Evolutionary conservation across 2,888 invertebrate genomes (phyloP).

Genomic region (Melangyna quadrimaculata): DNA sequence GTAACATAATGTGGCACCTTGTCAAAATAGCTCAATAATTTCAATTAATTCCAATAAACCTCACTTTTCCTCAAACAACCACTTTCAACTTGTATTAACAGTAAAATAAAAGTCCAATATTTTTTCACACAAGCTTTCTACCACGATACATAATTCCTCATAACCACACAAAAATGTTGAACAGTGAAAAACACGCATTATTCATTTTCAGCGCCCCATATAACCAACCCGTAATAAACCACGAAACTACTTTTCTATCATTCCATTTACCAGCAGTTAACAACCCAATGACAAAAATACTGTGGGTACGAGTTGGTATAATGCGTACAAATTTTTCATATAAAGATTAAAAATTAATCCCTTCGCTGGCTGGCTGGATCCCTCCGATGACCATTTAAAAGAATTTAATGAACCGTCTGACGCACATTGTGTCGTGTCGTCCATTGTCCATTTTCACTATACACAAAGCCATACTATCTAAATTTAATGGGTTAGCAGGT

Average conservation of each 20-base stretch:
- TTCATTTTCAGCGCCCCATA: constrained; percentile 21
- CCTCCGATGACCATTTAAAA: constrained; percentile 63
- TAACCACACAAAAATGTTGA: constrained; percentile 22
- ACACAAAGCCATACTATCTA: constrained; percentile 11
- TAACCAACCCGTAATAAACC: constrained; percentile 25
- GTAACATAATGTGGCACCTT: no score
- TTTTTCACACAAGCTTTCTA: background rate
- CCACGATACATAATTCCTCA: background rate
- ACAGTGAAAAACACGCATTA: constrained; percentile 3
- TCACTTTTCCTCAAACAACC: background rate
- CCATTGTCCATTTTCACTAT: constrained; percentile 1
- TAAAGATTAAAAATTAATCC: constrained; percentile 68
- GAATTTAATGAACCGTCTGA: constrained; percentile 55
- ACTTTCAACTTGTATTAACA: background rate
- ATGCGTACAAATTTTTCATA: constrained; percentile 44
- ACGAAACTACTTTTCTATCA: constrained; percentile 43
- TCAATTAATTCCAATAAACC: no score
- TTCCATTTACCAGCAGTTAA: constrained; percentile 56
- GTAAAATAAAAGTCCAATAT: background rate
- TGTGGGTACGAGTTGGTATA: background rate
- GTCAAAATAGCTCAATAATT: no score
- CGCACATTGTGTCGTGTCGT: background rate
- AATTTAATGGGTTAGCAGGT: constrained; percentile 68
- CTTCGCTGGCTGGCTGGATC: background rate
- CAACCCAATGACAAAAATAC: constrained; percentile 34